Conservation (phyloP, 2,797 vertebrate species). For the Sitta carolinensis region DNA sequence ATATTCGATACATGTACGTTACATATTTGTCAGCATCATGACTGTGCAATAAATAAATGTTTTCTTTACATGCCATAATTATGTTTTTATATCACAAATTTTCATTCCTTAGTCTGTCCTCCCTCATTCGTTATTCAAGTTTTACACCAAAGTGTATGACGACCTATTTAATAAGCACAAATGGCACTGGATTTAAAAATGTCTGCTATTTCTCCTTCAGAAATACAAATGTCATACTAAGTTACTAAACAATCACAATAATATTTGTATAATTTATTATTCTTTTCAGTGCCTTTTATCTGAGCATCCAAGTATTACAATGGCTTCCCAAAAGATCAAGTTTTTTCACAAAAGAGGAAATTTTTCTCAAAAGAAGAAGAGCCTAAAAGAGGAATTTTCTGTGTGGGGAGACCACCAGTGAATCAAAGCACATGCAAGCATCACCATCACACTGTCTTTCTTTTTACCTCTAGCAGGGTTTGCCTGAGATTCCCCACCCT, state of each 20-base stretch:
- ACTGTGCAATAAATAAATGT: background rate
- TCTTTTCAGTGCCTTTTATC: background rate
- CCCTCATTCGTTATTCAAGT: background rate
- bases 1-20: background rate
- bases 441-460: background rate
- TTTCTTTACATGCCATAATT: background rate
- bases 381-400: background rate
- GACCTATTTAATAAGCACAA: background rate
- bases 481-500: background rate
- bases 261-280: background rate
- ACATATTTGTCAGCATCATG: background rate
- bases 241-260: background rate
- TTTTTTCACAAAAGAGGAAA: background rate
- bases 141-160: background rate
- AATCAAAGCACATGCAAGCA: background rate
- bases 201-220: background rate
- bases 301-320: background rate
- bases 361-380: background rate
- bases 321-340: background rate
- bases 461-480: background rate
- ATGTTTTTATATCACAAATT: background rate
- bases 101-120: background rate
- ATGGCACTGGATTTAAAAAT: background rate
- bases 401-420: background rate
- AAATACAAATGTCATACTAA: background rate